Base-by-base conservation (phyloP, 2,888 invertebrate species). In the Petrophora chlorosata region DNA sequence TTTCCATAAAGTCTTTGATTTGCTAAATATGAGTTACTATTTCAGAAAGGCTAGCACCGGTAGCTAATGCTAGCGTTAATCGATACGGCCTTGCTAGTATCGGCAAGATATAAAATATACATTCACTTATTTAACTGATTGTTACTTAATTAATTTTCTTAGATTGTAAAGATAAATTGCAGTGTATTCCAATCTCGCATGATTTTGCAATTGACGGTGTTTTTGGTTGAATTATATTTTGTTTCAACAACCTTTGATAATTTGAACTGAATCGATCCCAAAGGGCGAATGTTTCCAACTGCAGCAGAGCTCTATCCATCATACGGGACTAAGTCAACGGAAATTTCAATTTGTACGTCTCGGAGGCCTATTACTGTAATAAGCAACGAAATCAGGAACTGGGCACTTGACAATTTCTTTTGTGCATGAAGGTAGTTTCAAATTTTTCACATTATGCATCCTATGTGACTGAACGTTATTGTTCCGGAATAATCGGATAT, bases 341-440 rank as follows among this genome's bases (percentile, higher is more conserved):
- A 88, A 79, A 84, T 74, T 73, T 73, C 87, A 85, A 87, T 86
- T 85, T 73, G 56, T 73, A 46, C 67, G 63, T 73, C 76, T 80
- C 70, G 57, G 62, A 58, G 62, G 57, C 69, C 58, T 65, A 57
- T 72, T 70, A 73, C 82, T 80, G 73, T 73, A 63, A 70, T 79
- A 82, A 73, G 71, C 23, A 59, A 70, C 53, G 61, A 70, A 69
- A 76, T 72, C 78, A 79, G 84, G 82, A 85, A 81, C 78, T 71
- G 52, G 60, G 65, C 74, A 80, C 81, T 82, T 84, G 42, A 74
- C 47, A 61, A 65, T 70, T 73, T 68, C 62, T 67, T 59, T 62
- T 32, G 45, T 46, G 36, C 32, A 53, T 48, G 42, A 40, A 13
- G 25, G 34, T 16, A 9, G 16, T n/a, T n/a, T n/a, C n/a, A n/a